A percentile compares a stretch with the other conserved stretches of the same genome.
These are phyloP conservation scores for Ceryle rudis DNA, from an alignment of 2,797 vertebrate genomes.

Conservation along the genomic window DNA sequence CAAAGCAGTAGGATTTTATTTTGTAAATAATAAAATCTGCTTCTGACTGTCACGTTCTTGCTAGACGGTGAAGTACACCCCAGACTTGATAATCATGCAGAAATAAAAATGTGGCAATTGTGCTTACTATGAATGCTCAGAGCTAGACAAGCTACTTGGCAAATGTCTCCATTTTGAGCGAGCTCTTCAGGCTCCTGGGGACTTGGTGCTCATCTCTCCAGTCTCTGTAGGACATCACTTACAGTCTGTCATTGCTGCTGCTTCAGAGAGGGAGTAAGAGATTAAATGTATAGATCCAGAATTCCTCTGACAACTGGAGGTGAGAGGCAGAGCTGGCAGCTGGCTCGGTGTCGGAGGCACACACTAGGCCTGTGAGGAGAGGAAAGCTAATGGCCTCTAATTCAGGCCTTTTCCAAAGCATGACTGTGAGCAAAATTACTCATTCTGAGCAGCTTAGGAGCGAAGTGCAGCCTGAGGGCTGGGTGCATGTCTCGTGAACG, in stretches of 20 bases:
- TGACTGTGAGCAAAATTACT: slow-evolving; percentile 15
- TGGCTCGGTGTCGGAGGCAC: background rate
- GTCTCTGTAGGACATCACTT: background rate
- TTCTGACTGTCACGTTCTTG: background rate
- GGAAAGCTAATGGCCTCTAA: background rate
- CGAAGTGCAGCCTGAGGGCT: background rate
- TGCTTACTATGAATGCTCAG: background rate
- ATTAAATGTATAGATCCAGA: background rate
- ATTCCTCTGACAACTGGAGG: background rate
- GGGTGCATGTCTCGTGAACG: background rate
- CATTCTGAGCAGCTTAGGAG: background rate
- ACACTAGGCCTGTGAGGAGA: background rate
- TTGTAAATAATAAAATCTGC: background rate
- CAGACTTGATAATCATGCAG: background rate
- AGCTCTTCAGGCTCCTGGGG: background rate
- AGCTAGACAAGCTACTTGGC: background rate
- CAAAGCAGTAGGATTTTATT: background rate
- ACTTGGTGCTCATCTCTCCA: background rate
- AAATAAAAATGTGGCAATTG: background rate
- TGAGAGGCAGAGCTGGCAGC: background rate
- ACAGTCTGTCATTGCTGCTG: background rate
- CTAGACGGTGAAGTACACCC: background rate
- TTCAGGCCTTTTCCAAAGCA: background rate
- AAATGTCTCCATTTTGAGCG: background rate
- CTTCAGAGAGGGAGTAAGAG: background rate